These are phyloP conservation scores for Lepus oiostolus DNA, from an alignment of 2,797 vertebrate species.

Conservation along the genomic window DNA sequence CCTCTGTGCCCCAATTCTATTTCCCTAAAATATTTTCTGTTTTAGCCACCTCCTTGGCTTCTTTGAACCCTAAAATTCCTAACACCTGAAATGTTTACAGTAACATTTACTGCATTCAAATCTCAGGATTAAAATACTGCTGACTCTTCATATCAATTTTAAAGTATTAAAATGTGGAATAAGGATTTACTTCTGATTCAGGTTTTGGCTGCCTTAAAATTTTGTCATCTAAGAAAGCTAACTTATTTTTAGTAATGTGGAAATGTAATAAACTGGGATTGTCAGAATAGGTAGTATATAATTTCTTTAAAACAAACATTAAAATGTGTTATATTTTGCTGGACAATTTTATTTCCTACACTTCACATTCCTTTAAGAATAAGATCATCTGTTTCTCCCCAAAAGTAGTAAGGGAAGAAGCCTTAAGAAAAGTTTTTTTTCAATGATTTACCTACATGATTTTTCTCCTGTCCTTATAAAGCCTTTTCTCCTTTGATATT, in stretches of 20 bases:
- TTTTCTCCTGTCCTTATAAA: not conserved
- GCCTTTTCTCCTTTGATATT: not conserved
- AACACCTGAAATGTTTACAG: not conserved
- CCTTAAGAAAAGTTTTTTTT: not conserved
- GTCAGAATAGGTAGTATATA: not conserved
- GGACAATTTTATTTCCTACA: not conserved
- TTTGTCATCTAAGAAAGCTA: not conserved
- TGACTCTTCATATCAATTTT: not conserved
- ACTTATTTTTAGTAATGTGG: not conserved
- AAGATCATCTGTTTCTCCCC: not conserved
- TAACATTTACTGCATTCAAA: not conserved
- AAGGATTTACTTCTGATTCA: not conserved
- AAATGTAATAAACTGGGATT: not conserved
- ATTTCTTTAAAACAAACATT: not conserved
- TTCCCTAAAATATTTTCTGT: too few relatives aligned
- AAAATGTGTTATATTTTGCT: not conserved
- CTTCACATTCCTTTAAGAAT: not conserved
- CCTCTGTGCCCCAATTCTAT: too few relatives aligned
- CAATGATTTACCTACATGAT: too few relatives aligned
- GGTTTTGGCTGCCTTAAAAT: constrained; percentile 21
- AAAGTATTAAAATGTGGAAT: not conserved
- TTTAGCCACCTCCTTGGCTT: too few relatives aligned
- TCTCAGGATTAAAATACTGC: not conserved
- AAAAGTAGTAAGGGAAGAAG: not conserved
- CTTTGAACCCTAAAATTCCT: too few relatives aligned